Percentiles rank a stretch among this genome's conserved stretches.
Evolutionary conservation across 1,140 invertebrate species (phyloP).

Genomic region (Drosophila melanica): DNA sequence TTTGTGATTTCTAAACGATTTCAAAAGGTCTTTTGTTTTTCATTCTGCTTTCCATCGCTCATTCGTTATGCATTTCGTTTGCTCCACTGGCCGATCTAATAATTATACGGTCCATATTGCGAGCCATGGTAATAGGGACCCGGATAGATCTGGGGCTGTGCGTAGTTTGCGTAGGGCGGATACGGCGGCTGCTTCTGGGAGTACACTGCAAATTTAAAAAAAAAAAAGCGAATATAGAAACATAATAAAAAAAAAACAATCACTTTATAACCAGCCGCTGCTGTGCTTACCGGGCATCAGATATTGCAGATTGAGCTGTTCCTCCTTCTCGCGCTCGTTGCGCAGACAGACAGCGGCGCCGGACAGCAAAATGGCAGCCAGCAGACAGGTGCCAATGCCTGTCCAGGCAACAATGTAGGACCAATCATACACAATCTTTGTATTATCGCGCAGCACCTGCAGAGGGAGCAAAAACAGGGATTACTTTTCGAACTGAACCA

Average conservation of each 20-base stretch:
- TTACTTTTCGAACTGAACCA: neutral
- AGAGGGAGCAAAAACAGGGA: neutral
- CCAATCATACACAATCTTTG: constrained; percentile 96
- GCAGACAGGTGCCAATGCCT: constrained; percentile 93
- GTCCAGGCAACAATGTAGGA: constrained; percentile 98
- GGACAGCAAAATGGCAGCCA: constrained; percentile 95
- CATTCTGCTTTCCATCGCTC: constrained; percentile 15
- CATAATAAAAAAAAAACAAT: neutral
- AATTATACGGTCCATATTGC: constrained; percentile 96
- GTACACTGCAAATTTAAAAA: constrained; percentile 88
- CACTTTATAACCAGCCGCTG: neutral
- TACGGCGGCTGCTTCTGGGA: constrained; percentile 95
- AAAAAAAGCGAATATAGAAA: constrained; percentile 25
- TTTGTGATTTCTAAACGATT: constrained; percentile 46
- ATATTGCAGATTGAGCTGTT: constrained; percentile 98
- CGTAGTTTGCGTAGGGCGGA: constrained; percentile 93
- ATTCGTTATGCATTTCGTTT: constrained; percentile 32
- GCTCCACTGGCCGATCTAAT: constrained; percentile 84
- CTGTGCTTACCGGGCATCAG: constrained; percentile 96
- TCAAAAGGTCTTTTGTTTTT: constrained; percentile 19
- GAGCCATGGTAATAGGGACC: constrained; percentile 95
- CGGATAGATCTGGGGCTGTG: constrained; percentile 92
- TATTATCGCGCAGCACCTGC: constrained; percentile 94
- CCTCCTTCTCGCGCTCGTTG: constrained; percentile 95
- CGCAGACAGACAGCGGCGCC: constrained; percentile 96